Base-by-base conservation (phyloP, 2,113 vertebrate species). In the Plectropomus leopardus region DNA sequence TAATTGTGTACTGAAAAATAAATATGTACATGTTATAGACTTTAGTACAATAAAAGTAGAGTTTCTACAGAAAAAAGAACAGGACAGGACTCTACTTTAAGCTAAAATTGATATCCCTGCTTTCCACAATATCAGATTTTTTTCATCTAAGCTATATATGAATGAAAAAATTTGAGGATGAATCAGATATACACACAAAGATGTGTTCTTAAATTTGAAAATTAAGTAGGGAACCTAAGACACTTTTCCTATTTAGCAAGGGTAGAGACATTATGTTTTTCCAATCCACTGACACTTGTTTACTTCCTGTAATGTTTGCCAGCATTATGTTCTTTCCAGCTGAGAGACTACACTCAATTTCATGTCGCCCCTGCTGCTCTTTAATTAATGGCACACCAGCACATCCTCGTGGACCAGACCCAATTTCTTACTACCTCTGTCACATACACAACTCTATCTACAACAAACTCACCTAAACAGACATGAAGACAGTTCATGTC, bases 401-500 rank as follows among this genome's bases (percentile, higher is more conserved):
- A 55, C 55, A 64, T 78, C 74, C 72, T 55, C 40, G 32, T 66
- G 32, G 73, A 88, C n/a, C 32, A 75, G 59, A 71, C 48, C 42
- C 23, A 44, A 66, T 47, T 69, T 77, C 71, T 34, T 0, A 2
- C 28, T 1, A 23, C 32, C 51, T 26, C 6, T 23, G 17, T 59
- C 58, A 15, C 7, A 69, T 26, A 72, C 78, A 72, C 65, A 81
- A 55, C 30, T 58, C 3, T 1, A 65, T 14, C 42, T 10, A 70
- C 21, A 76, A 63, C 44, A 64, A 84, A 80, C 59, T 65, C 66
- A 76, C 68, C 64, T 83, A 30, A 76, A 80, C 26, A 51, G 45
- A 80, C 59, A 58, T 13, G 65, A 78, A 64, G 50, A 59, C 57
- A 30, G 45, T 59, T 76, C 45, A 48, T 63, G 21, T 88, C 75